Conservation (phyloP, 2,888 invertebrate species). For the Tethea ocularis region DNA sequence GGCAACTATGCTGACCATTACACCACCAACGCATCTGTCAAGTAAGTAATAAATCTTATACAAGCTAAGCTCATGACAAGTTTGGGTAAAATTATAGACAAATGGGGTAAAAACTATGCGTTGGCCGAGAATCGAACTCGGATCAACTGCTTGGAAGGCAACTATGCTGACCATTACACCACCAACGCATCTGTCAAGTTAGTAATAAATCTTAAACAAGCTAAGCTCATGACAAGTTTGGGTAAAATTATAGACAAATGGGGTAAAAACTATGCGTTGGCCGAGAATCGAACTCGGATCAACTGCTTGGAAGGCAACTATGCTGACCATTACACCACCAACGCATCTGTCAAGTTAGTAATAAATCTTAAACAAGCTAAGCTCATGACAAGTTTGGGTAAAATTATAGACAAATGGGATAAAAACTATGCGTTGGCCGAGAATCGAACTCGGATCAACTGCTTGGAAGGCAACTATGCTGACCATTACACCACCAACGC, state of each 20-base stretch:
- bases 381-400: not conserved
- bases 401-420: not conserved
- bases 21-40: slow-evolving; percentile 81
- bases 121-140: slow-evolving; percentile 85
- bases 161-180: slow-evolving; percentile 85
- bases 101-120: slow-evolving; percentile 47
- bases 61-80: too few relatives aligned
- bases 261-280: slow-evolving; percentile 73
- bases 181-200: slow-evolving; percentile 80
- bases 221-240: too few relatives aligned
- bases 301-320: slow-evolving; percentile 85
- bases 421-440: slow-evolving; percentile 76
- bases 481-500: slow-evolving; percentile 85
- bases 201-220: too few relatives aligned
- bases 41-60: too few relatives aligned
- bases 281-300: slow-evolving; percentile 85
- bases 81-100: too few relatives aligned
- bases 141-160: slow-evolving; percentile 85
- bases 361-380: too few relatives aligned
- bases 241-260: too few relatives aligned
- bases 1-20: slow-evolving; percentile 85
- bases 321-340: slow-evolving; percentile 85
- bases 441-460: slow-evolving; percentile 85
- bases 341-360: slow-evolving; percentile 50
- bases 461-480: slow-evolving; percentile 85